Evolutionary conservation across 2,888 invertebrate species (phyloP).

Genomic region (Watsonalla cultraria): DNA sequence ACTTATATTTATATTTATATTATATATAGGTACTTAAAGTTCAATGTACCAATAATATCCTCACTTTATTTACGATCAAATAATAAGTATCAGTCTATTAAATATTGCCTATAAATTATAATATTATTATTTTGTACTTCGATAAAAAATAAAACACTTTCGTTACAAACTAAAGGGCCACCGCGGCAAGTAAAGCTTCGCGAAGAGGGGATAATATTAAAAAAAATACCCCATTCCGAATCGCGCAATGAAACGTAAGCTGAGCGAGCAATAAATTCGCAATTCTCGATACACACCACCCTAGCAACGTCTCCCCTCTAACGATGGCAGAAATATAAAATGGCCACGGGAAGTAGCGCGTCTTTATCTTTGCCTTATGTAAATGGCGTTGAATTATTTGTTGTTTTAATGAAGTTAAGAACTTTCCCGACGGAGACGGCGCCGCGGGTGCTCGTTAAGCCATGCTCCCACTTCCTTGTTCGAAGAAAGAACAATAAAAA

Average conservation of each 20-base stretch:
- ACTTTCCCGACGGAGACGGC: slow-evolving; percentile 61
- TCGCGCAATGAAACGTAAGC: slow-evolving; percentile 68
- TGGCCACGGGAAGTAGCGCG: slow-evolving; percentile 65
- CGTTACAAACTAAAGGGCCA: slow-evolving; percentile 28
- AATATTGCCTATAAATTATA: not conserved
- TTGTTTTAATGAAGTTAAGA: slow-evolving; percentile 67
- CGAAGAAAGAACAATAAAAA: slow-evolving; percentile 24
- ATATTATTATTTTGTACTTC: not conserved
- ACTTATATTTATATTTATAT: too few relatives aligned
- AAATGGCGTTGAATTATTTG: slow-evolving; percentile 61
- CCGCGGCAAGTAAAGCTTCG: slow-evolving; percentile 30
- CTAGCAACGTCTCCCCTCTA: slow-evolving; percentile 54
- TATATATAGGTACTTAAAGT: too few relatives aligned
- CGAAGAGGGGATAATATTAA: slow-evolving; percentile 24
- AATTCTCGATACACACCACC: slow-evolving; percentile 50
- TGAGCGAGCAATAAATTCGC: slow-evolving; percentile 64
- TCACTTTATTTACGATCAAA: too few relatives aligned
- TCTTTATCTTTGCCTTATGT: slow-evolving; percentile 77
- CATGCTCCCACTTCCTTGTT: slow-evolving; percentile 34
- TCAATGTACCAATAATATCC: too few relatives aligned
- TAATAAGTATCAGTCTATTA: too few relatives aligned
- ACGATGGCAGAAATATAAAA: slow-evolving; percentile 60
- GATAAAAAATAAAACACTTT: slow-evolving; percentile 6
- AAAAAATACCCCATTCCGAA: slow-evolving; percentile 42
- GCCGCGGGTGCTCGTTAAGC: slow-evolving; percentile 44